These are phyloP conservation scores for Sarcophaga variegata DNA, from an alignment of 2,888 invertebrate genomes.

Conservation along the genomic window DNA sequence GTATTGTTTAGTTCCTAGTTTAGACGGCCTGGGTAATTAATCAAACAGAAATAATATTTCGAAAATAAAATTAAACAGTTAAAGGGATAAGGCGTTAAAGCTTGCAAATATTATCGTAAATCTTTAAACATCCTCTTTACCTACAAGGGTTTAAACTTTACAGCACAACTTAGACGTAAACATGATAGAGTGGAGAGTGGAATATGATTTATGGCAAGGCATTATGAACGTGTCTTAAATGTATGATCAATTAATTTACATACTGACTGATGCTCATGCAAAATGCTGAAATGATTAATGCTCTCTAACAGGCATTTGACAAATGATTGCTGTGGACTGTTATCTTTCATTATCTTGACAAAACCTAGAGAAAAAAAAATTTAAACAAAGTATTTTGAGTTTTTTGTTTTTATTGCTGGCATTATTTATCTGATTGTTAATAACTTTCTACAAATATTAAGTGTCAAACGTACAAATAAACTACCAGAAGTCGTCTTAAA, in stretches of 20 bases:
- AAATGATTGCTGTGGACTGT: conserved; percentile 33
- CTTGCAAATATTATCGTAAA: too few species aligned
- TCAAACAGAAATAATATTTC: too few species aligned
- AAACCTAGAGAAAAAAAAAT: not conserved
- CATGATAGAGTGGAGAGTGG: too few species aligned
- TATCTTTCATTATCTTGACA: conserved; percentile 7
- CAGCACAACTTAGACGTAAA: too few species aligned
- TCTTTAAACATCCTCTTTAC: too few species aligned
- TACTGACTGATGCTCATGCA: not conserved
- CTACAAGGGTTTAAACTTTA: too few species aligned
- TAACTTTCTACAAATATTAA: conserved; percentile 64
- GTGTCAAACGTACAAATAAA: conserved; percentile 52
- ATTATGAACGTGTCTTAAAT: not conserved
- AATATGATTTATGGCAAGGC: not conserved
- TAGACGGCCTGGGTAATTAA: too few species aligned
- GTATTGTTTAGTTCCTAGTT: too few species aligned
- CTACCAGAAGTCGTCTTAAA: conserved; percentile 51
- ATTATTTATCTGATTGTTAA: conserved; percentile 56
- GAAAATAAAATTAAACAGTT: too few species aligned
- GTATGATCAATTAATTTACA: conserved; percentile 25
- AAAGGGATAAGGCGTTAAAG: too few species aligned
- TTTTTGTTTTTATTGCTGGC: conserved; percentile 11
- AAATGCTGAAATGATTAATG: not conserved
- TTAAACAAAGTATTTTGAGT: not conserved
- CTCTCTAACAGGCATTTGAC: conserved; percentile 28